Base-by-base conservation (phyloP, 2,888 invertebrate genomes). In the Timema podura region DNA sequence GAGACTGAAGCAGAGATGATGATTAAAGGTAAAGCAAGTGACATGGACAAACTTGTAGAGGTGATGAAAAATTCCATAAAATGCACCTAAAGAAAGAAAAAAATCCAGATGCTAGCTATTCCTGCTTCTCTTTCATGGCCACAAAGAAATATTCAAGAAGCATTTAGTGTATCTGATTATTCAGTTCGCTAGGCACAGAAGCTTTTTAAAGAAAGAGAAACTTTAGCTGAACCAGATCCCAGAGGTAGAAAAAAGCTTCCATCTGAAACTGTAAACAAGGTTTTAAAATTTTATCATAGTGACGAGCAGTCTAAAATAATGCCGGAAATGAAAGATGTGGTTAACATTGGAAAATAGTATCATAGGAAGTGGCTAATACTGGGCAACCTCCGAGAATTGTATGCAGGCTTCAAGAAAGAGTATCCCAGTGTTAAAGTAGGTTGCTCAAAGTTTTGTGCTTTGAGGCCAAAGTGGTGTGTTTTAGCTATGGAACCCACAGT, bases 1-100 rank as follows among this genome's bases (percentile, higher is more conserved):
- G 64, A 30, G 30, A 64, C 2, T 30, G 64, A 64, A 64, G 64
- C 64, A 59, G 44, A 64, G 64, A 64, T 30, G 64, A 44, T 45
- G 64, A 8, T 64, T 2, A 64, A 64, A 64, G 64, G 44, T n/a
- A 64, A 30, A 64, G 13, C 46, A 45, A 2, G 2, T 8, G 6
- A 64, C 64, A 64, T 64, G 64, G 64, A 64, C 46, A 64, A 64
- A 64, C 64, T 64, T 64, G 44, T 64, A 64, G 5, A 54, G 64
- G 64, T 64, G 8, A 64, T 45, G 44, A 64, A 64, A 45, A 64
- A 45, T 64, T 5, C 8, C 30, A 15, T 30, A 64, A 64, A 64
- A 64, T 13, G 10, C 44, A 64, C 8, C 64, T 64, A 2, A n/a
- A 5, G 6, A 44, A 5, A 64, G 44, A 45, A 64, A 44, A n/a